Evolutionary conservation across 23 tunicate species (phyloP).

Genomic region (Trididemnum clinides): DNA sequence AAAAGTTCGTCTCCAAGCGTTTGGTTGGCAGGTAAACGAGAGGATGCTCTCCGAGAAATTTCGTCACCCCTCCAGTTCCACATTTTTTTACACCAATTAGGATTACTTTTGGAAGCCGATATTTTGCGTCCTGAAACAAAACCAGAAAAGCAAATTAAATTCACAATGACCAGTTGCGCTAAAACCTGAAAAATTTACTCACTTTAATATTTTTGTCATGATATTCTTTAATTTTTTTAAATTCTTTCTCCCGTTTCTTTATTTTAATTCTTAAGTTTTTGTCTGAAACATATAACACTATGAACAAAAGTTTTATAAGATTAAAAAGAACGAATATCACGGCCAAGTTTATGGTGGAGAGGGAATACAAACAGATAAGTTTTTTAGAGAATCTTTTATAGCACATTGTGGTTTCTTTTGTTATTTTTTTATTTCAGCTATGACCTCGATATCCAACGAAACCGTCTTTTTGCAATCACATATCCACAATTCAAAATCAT

Average conservation of each 20-base stretch:
- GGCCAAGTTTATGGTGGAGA: no score
- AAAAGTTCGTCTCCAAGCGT: conserved; percentile 1
- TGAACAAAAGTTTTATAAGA: no score
- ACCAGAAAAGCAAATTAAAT: background rate
- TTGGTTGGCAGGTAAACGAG: background rate
- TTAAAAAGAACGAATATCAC: no score
- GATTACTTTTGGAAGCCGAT: conserved; percentile 36
- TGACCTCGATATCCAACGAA: no score
- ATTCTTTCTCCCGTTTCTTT: background rate
- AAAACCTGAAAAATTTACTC: background rate
- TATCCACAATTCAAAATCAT: no score
- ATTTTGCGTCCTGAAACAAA: conserved; percentile 27
- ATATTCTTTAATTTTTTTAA: background rate
- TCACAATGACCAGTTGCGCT: background rate
- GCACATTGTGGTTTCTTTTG: no score
- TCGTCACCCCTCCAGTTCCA: conserved; percentile 30
- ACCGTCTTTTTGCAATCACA: no score
- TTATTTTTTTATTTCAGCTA: no score
- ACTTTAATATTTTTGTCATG: background rate
- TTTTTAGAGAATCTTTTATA: no score
- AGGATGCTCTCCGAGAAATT: conserved; percentile 45
- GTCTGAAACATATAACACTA: no score
- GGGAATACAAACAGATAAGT: no score
- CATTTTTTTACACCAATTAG: conserved; percentile 46
- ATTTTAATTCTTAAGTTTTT: background rate